These are phyloP conservation scores for Gorsachius goisagi DNA, from an alignment of 2,113 vertebrate genomes.

Conservation along the genomic window DNA sequence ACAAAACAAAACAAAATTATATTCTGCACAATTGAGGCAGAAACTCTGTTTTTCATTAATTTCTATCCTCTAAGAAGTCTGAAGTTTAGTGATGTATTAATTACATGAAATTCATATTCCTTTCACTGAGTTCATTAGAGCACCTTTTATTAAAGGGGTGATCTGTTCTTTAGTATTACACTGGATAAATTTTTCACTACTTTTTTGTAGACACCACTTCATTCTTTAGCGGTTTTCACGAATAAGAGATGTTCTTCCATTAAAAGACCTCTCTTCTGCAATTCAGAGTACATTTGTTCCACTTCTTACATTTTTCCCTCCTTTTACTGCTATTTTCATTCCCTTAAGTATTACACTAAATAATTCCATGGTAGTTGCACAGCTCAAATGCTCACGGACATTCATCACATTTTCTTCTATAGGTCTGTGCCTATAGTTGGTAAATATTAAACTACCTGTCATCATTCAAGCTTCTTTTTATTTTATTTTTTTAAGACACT, in stretches of 20 bases:
- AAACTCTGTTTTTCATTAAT: neutral
- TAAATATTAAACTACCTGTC: neutral
- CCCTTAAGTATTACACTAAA: neutral
- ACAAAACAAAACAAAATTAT: neutral
- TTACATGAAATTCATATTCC: neutral
- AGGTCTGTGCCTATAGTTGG: neutral
- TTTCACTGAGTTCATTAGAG: neutral
- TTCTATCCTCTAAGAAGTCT: neutral
- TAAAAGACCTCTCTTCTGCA: neutral
- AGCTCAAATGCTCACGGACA: neutral
- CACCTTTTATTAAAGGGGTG: neutral
- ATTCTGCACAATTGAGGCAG: neutral
- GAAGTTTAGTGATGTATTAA: neutral
- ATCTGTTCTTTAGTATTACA: neutral
- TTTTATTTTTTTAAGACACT: neutral
- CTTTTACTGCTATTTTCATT: neutral
- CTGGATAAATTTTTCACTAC: neutral
- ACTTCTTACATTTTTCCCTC: neutral
- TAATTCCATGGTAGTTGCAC: neutral
- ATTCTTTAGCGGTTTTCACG: neutral
- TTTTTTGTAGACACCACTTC: neutral
- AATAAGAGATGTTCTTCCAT: neutral
- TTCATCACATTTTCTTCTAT: neutral
- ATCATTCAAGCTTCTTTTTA: neutral
- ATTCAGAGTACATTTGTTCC: neutral